Percentiles rank a stretch among this genome's conserved stretches.
Conservation (phyloP, 2,888 invertebrate genomes). For the Agonopterix heracliana region DNA sequence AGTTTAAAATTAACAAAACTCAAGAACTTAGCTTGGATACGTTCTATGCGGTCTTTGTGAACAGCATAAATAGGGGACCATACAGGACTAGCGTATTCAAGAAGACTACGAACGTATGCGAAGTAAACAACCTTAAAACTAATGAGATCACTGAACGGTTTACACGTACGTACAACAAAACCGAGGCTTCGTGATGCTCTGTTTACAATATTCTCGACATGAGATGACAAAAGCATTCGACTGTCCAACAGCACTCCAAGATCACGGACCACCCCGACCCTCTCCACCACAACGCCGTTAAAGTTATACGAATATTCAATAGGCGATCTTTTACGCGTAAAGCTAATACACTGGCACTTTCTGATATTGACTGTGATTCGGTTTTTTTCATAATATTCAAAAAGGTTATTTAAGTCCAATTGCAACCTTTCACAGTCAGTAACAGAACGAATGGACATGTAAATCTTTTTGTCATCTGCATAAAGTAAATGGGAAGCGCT, state of each 20-base stretch:
- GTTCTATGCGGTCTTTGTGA: not conserved
- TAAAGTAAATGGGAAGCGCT: not conserved
- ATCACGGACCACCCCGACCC: not conserved
- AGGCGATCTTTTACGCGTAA: not conserved
- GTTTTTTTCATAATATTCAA: slow-evolving; percentile 2
- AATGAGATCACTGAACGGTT: not conserved
- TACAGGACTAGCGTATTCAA: not conserved
- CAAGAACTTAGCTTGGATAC: not conserved
- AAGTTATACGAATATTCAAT: not conserved
- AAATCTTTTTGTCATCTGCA: slow-evolving; percentile 5
- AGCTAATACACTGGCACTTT: not conserved
- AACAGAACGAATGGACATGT: not conserved
- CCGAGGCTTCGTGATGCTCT: slow-evolving; percentile 1
- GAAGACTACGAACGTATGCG: slow-evolving; percentile 1
- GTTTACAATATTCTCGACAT: not conserved
- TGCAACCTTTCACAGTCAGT: not conserved
- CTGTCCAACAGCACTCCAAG: not conserved
- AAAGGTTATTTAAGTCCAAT: not conserved
- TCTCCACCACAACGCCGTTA: not conserved
- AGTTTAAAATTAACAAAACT: no score
- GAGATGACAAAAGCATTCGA: not conserved
- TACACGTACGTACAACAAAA: not conserved
- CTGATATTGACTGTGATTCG: not conserved
- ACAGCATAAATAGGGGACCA: not conserved
- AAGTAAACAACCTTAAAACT: slow-evolving; percentile 1